phyloP scores from a whole-genome alignment of 1,140 invertebrate species.

The Lepidurus arcticus region DNA sequence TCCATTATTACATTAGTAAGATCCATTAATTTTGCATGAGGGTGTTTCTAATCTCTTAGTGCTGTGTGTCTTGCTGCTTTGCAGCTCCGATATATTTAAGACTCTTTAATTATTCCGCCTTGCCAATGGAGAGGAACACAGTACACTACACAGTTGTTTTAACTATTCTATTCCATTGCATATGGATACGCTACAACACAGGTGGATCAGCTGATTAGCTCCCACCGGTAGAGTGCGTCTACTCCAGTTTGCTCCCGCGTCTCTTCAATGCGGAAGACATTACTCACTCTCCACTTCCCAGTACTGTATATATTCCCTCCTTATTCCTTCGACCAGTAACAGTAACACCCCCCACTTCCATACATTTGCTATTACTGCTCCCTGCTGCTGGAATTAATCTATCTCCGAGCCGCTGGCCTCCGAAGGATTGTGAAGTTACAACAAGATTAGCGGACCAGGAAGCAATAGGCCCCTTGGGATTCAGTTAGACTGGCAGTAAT shows the following conservation, averaged over 20 bases:
- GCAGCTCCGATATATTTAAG: background rate
- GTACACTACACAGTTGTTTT: background rate
- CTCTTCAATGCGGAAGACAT: too few relatives aligned
- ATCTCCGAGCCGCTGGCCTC: background rate
- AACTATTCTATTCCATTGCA: background rate
- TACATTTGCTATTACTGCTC: background rate
- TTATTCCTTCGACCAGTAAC: too few relatives aligned
- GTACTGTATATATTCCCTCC: too few relatives aligned
- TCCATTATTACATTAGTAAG: too few relatives aligned
- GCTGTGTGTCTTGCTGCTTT: background rate
- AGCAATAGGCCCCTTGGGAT: constrained; percentile 13
- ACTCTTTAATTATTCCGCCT: background rate
- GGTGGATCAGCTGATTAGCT: too few relatives aligned
- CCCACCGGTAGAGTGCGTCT: too few relatives aligned
- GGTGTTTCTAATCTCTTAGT: background rate
- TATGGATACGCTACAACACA: too few relatives aligned
- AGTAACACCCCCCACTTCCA: too few relatives aligned
- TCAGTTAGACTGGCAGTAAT: constrained; percentile 7
- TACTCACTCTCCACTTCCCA: too few relatives aligned
- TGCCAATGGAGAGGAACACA: background rate
- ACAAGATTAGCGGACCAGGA: background rate
- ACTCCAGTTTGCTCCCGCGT: too few relatives aligned
- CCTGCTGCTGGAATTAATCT: background rate
- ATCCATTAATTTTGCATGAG: too few relatives aligned
- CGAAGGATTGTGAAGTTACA: constrained; percentile 2